Base-by-base conservation (phyloP, 2,888 invertebrate species). In the Campoplex nolae region DNA sequence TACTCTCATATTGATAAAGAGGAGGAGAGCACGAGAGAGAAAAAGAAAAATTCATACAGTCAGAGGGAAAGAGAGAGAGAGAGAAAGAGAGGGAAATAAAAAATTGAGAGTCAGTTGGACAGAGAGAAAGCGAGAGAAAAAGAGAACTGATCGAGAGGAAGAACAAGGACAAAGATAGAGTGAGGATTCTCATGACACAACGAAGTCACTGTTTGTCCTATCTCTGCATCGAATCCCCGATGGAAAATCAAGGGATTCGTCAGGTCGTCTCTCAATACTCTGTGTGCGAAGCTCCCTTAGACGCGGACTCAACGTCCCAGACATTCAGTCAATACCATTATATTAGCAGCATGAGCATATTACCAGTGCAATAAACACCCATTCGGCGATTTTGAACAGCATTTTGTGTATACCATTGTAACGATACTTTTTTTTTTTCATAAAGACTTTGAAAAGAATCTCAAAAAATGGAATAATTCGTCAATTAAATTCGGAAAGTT, bases 191-290 rank as follows among this genome's bases (percentile, higher is more conserved):
- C 48, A 71, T 62, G 82, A 82, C 67, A 84, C 84, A 87, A 84
- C 84, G 84, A 84, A 87, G 48, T 78, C 79, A 79, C 82, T 87
- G 84, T 84, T 58, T 84, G 78, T 75, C 82, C 74, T 84, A 87
- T 87, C 79, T 76, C 58, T 45, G 76, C 51, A 79, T 82, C 84
- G 51, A 84, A 84, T 82, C 75, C 82, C 70, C 65, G 74, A 82
- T 82, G 82, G 56, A 70, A 82, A 78, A 87, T 87, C 78, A 71
- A 73, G 83, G 54, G 74, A 80, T 73, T 28, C 80, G 73, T 80
- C 73, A 62, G 48, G 71, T 80, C 80, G 65, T 45, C 42, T n/a
- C 65, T 75, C 32, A 62, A 79, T 54, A 35, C n/a, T 35, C 58
- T 35, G 62, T 32, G 28, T 62, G 32, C 32, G 1, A 73, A 48